Conservation (phyloP, 2,113 vertebrate genomes). For the Puffinus mauretanicus region DNA sequence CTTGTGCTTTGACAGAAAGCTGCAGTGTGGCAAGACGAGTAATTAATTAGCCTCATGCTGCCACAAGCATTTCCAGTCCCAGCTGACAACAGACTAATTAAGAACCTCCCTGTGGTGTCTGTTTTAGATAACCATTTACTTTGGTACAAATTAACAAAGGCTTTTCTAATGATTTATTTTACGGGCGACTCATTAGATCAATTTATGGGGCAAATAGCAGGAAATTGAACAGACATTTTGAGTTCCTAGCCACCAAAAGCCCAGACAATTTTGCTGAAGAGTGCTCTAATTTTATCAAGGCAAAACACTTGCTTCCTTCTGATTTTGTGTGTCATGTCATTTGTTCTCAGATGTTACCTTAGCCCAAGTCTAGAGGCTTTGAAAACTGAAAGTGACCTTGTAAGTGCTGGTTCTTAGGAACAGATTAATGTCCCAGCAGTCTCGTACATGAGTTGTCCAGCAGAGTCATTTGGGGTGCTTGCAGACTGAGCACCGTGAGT, state of each 20-base stretch:
- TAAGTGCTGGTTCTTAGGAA: background rate
- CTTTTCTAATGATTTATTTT: constrained; percentile 65
- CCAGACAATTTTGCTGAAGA: background rate
- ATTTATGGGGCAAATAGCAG: constrained; percentile 25
- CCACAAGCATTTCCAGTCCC: constrained; percentile 60
- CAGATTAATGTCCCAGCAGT: fast-evolving
- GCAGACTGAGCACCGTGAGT: background rate
- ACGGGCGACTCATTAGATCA: constrained; percentile 46
- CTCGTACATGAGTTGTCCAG: fast-evolving
- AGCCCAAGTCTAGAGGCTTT: background rate
- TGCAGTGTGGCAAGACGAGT: constrained; percentile 46
- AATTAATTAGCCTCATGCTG: constrained; percentile 70
- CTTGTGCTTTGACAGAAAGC: constrained; percentile 40
- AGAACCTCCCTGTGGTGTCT: constrained; percentile 64
- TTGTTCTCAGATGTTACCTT: background rate
- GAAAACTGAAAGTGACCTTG: background rate
- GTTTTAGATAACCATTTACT: constrained; percentile 67
- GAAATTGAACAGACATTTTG: constrained; percentile 44
- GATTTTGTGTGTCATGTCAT: background rate
- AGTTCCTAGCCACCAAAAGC: background rate
- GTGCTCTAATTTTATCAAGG: background rate
- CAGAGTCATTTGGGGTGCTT: background rate
- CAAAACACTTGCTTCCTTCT: background rate
- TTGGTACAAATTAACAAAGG: constrained; percentile 52
- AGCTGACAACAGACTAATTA: constrained; percentile 69